These are phyloP conservation scores for Panopea generosa DNA, from an alignment of 2,888 invertebrate genomes.

Conservation along the genomic window DNA sequence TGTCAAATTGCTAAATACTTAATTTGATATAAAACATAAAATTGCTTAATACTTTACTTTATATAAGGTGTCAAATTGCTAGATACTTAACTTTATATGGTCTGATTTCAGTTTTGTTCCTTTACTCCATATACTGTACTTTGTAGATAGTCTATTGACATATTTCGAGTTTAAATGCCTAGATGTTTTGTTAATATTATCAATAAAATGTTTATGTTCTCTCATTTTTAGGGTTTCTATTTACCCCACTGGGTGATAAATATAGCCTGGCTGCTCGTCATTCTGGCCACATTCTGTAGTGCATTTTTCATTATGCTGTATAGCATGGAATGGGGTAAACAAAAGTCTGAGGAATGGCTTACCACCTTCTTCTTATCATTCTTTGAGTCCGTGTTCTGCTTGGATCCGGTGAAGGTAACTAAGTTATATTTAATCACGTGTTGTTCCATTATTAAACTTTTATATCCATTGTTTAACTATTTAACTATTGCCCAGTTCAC, in stretches of 20 bases:
- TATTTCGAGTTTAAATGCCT: too few species aligned
- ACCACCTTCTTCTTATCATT: conserved; percentile 83
- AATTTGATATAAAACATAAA: too few species aligned
- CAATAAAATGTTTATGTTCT: conserved; percentile 1
- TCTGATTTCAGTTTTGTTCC: too few species aligned
- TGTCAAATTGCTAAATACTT: too few species aligned
- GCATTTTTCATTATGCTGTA: conserved; percentile 81
- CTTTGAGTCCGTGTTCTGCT: conserved; percentile 82
- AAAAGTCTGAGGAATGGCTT: conserved; percentile 85
- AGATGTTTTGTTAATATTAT: too few species aligned
- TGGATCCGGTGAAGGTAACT: conserved; percentile 84
- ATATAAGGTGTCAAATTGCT: too few species aligned
- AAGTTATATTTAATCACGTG: too few species aligned
- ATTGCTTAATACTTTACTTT: too few species aligned
- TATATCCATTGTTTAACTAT: neutral
- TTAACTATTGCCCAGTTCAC: neutral
- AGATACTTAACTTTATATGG: too few species aligned
- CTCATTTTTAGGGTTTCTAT: conserved; percentile 57
- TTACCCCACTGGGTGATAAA: conserved; percentile 59
- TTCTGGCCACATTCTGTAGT: conserved; percentile 40
- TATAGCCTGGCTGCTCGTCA: conserved; percentile 65
- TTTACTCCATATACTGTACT: too few species aligned
- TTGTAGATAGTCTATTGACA: too few species aligned
- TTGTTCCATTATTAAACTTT: neutral
- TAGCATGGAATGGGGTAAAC: conserved; percentile 85